A percentile compares a stretch with the other conserved stretches of the same genome.
These are phyloP conservation scores for Tinea pellionella DNA, from an alignment of 2,888 invertebrate genomes.

Conservation along the genomic window DNA sequence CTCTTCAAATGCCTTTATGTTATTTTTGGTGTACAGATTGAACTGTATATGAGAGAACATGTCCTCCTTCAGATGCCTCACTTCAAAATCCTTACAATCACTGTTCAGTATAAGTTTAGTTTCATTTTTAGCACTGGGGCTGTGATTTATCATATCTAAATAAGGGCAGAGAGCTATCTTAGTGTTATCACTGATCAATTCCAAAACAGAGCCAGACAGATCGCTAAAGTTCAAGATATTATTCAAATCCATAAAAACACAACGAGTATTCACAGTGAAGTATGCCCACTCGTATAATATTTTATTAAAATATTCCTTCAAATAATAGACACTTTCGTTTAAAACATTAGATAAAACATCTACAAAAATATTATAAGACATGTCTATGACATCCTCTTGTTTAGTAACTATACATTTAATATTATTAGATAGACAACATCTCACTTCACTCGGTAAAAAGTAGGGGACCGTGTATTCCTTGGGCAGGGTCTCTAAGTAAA, in stretches of 20 bases:
- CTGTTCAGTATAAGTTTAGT: conserved; percentile 46
- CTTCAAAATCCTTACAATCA: conserved; percentile 35
- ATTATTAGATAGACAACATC: conserved; percentile 66
- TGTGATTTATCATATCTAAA: conserved; percentile 92
- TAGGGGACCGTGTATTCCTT: conserved; percentile 74
- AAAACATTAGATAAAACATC: conserved; percentile 44
- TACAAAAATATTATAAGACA: conserved; percentile 52
- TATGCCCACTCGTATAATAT: conserved; percentile 81
- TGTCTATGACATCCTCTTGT: conserved; percentile 58
- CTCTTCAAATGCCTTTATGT: conserved; percentile 74
- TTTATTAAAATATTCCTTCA: conserved; percentile 53
- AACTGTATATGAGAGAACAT: conserved; percentile 51
- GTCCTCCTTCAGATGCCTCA: conserved; percentile 34
- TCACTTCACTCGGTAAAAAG: conserved; percentile 70
- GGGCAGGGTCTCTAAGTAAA: conserved; percentile 79
- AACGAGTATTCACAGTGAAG: conserved; percentile 86
- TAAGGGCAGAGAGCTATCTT: conserved; percentile 86
- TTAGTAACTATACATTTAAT: conserved; percentile 62
- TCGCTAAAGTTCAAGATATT: conserved; percentile 53
- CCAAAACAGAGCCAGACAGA: conserved; percentile 41
- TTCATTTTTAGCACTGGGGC: conserved; percentile 70
- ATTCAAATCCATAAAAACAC: conserved; percentile 76
- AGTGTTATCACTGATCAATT: conserved; percentile 67
- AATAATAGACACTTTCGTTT: conserved; percentile 47
- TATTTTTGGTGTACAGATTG: conserved; percentile 58